These are phyloP conservation scores for Listrodromus nycthemerus DNA, from an alignment of 2,888 invertebrate genomes.

Conservation along the genomic window DNA sequence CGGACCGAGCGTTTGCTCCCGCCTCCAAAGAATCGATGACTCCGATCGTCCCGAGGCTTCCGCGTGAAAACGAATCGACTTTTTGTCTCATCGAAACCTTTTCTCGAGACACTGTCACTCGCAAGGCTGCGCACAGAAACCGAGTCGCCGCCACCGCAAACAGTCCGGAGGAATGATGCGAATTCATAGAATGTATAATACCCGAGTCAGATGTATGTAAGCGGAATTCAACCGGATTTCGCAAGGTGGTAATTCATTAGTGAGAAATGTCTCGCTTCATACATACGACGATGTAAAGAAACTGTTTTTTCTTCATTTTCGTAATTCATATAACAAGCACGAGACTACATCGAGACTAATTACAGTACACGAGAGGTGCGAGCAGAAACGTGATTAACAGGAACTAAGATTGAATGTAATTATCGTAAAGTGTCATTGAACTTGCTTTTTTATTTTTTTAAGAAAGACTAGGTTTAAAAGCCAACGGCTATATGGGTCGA, in stretches of 20 bases:
- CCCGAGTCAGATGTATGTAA: conserved; percentile 5
- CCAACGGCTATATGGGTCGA: neutral
- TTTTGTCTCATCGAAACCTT: conserved; percentile 5
- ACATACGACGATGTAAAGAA: conserved; percentile 1
- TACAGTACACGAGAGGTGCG: conserved; percentile 8
- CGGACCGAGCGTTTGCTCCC: conserved; percentile 11
- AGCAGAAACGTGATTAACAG: conserved; percentile 1
- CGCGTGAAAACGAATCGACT: conserved; percentile 43
- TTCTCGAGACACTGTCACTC: neutral
- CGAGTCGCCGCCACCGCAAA: conserved; percentile 3
- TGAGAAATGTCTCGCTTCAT: neutral
- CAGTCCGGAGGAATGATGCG: conserved; percentile 8
- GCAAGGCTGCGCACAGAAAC: neutral
- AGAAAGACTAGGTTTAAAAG: neutral
- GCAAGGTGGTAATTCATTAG: conserved; percentile 12
- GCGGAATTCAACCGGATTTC: conserved; percentile 19
- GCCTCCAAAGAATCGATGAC: conserved; percentile 57
- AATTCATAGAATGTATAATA: conserved; percentile 15
- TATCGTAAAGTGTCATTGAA: neutral
- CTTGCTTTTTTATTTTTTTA: neutral
- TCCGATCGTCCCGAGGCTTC: conserved; percentile 62
- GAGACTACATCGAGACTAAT: conserved; percentile 6
- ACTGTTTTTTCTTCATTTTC: conserved; percentile 3
- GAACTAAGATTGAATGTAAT: neutral
- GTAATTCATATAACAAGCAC: conserved; percentile 10